Evolutionary conservation across 2,888 invertebrate genomes (phyloP).

Genomic region (Blera fallax): DNA sequence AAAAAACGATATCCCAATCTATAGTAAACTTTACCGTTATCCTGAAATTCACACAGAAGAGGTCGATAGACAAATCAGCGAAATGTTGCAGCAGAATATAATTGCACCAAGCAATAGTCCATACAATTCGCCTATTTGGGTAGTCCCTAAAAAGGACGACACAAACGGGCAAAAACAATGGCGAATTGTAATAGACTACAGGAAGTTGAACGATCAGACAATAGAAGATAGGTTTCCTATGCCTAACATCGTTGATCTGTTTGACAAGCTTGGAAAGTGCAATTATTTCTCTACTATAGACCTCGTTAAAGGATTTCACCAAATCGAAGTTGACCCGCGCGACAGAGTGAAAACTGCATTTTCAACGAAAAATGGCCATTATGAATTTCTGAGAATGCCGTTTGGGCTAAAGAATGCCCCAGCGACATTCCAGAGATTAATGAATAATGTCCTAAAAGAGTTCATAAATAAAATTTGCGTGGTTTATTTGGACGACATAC

Average conservation of each 20-base stretch:
- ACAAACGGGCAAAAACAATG: too few relatives aligned
- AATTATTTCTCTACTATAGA: neutral
- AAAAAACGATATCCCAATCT: too few relatives aligned
- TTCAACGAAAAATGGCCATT: too few relatives aligned
- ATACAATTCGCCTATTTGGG: neutral
- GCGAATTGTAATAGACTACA: too few relatives aligned
- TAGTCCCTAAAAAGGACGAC: neutral
- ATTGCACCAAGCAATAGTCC: neutral
- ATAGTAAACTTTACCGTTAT: too few relatives aligned
- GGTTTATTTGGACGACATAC: neutral
- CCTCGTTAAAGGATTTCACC: too few relatives aligned
- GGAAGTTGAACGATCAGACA: neutral
- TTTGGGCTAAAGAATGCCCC: too few relatives aligned
- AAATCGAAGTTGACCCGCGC: too few relatives aligned
- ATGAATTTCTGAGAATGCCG: too few relatives aligned
- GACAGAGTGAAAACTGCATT: too few relatives aligned
- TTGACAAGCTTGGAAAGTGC: neutral
- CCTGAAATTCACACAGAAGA: too few relatives aligned
- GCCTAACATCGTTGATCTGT: neutral
- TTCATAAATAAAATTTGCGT: neutral
- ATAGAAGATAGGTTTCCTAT: neutral
- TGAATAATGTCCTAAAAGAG: neutral
- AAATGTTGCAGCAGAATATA: neutral
- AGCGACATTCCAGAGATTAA: too few relatives aligned
- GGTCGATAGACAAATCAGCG: neutral